Evolutionary conservation across 2,888 invertebrate species (phyloP), one percentile per base, ranked within the genome.

Genomic region (Leptura quadrifasciata): DNA sequence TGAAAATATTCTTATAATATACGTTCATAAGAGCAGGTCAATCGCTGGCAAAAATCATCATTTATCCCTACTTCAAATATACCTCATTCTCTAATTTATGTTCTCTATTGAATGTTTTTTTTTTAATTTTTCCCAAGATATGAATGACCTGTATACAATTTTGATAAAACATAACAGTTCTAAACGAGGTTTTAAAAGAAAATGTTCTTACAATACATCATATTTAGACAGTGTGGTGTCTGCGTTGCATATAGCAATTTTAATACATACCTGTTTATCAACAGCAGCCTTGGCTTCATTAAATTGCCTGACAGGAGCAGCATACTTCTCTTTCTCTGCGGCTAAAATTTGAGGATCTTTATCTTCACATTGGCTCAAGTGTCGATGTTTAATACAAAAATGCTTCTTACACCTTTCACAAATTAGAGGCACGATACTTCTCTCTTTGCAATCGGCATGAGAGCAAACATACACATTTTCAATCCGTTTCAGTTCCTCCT

Each of bases 361-460:
- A 47, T 78, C 80, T 60, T 60, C 73, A 79, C 89, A 89, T 57
- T 83, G 83, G 5, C 74, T 81, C 21, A 88, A 80, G 82, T 89
- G 88, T 72, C 95, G 91, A 86, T 95, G 95, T 54, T 90, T 89
- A 24, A 95, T 89, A 87, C 95, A 95, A 87, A 91, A 95, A 88
- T 95, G 94, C 83, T 92, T 91, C 17, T 90, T 88, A 86, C 95
- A 95, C 80, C 92, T 92, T 3, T 89, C 84, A 87, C 95, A 95
- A 10, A 91, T 84, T 89, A 95, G 91, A 81, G 93, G 91, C 74
- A 94, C 90, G 1, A 93, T 89, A 81, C 92, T 93, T 24, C 90
- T 91, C 67, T 91, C 91, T 57, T 89, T 89, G 83, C 95, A 95
- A 0, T 89, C 90, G 31, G 90, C 88, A 58, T 91, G 86, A 0